Evolutionary conservation across 2,888 invertebrate genomes (phyloP), one percentile per base, ranked within the genome.

Genomic region (Aquatica leii): DNA sequence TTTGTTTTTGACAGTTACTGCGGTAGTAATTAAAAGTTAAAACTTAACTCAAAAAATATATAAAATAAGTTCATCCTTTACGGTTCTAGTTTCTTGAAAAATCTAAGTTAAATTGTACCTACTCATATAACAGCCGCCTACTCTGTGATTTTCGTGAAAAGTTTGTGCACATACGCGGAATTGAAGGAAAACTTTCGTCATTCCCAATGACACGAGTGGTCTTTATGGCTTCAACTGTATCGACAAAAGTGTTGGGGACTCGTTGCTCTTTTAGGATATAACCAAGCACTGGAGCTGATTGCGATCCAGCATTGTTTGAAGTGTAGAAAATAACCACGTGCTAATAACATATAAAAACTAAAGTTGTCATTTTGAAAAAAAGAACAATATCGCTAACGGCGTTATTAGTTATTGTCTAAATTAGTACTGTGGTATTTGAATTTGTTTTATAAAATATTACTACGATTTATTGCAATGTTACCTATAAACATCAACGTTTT

Each of bases 121-220:
- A n/a, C 34, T 35, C 51, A 56, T 56, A 49, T 62, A 62, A 21
- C 46, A 62, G 62, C 48, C 15, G 46, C 35, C 58, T 48, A 62
- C 53, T 62, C 35, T 53, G 62, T 58, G 58, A 62, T 62, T 62
- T 56, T 57, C 62, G 53, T 9, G 58, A 60, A 66, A 67, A 69
- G 69, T 71, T 70, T 50, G 68, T 56, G 69, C 72, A 72, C 70
- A 71, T 71, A 69, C 71, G 65, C 65, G 70, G 78, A 81, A 82
- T 82, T 81, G 81, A 78, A 80, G 81, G 80, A 79, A 83, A 83
- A 84, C 82, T 84, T 84, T 83, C 82, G 82, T 84, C 83, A 84
- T 84, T 84, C 83, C 81, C 80, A 82, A 82, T 84, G 84, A 84
- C 85, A 83, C 84, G 83, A 84, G 84, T 85, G 85, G 82, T 83